Evolutionary conservation across 92 coral and sea anemone species (phyloP), one percentile per base, ranked within the genome.

Genomic region (Epizoanthus rinbou): DNA sequence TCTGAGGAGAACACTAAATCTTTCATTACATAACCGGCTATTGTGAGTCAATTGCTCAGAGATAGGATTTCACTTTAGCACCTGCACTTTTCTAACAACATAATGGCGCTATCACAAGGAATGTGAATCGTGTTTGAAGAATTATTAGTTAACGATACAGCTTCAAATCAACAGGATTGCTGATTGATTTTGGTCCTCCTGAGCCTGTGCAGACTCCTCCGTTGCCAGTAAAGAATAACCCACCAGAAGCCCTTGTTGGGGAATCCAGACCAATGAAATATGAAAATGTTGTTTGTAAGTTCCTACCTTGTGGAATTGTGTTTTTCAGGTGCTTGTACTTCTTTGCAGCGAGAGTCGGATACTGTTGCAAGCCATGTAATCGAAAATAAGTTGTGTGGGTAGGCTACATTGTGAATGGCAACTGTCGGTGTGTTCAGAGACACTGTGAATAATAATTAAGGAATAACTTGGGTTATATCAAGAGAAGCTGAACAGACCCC

Each of bases 231-330:
- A 74, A 39, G 80, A 74, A 74, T 53, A 74, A 4, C 64, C 47
- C 15, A 13, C 64, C 31, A 18, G 65, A 74, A 8, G 17, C 17
- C 39, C 13, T 47, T 23, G 14, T 64, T 56, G 80, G 80, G 28
- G 80, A 56, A 2, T 47, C 64, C 80, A 74, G 16, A 3, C 47
- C 80, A 25, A 25, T 28, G 24, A 74, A 56, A 25, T 74, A 74
- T 74, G 80, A 74, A 74, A 74, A 74, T 54, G 80, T 74, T 74
- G 37, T 74, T 56, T 25, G 80, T 74, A 74, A 74, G 80, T 74
- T 25, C 19, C 39, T 74, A 22, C 13, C 2, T 9, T 50, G 54
- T 50, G 54, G 54, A 50, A 10, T 50, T 50, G 14, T 50, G 9
- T 50, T 50, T 50, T 50, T 10, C 54, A 50, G 54, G 9, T 50